Evolutionary conservation across 1,140 invertebrate genomes (phyloP).

Genomic region (Aplysia californica): DNA sequence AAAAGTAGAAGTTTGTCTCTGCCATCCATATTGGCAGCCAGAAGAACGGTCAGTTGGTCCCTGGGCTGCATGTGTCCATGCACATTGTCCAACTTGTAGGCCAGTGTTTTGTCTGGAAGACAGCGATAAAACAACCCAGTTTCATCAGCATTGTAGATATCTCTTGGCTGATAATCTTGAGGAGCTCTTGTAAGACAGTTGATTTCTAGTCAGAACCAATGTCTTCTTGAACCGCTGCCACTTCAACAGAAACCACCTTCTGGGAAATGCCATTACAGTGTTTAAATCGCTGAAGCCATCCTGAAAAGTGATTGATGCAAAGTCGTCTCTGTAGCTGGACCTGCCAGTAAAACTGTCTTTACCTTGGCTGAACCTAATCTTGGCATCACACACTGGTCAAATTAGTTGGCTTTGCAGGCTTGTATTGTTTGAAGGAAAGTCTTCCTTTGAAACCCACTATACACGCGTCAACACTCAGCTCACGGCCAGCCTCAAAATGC

Average conservation of each 20-base stretch:
- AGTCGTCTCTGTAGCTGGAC: neutral
- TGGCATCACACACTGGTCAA: no score
- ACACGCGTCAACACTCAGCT: no score
- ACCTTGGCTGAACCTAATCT: no score
- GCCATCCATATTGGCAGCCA: constrained; percentile 65
- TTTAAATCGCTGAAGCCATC: neutral
- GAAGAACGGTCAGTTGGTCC: constrained; percentile 66
- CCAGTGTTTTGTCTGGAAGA: constrained; percentile 30
- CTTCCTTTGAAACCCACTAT: no score
- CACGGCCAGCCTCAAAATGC: no score
- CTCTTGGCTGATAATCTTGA: neutral
- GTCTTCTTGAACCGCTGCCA: neutral
- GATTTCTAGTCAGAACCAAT: neutral
- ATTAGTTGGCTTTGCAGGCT: no score
- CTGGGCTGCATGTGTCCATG: constrained; percentile 64
- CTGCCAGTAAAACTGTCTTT: neutral
- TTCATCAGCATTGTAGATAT: constrained; percentile 41
- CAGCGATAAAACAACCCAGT: constrained; percentile 34
- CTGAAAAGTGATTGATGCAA: neutral
- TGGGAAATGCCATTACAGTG: neutral
- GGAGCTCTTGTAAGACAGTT: neutral
- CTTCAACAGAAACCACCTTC: neutral
- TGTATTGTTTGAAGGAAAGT: no score
- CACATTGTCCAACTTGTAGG: constrained; percentile 23
- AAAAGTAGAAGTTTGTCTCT: constrained; percentile 68